Evolutionary conservation across 1,140 invertebrate species (phyloP), one percentile per base, ranked within the genome.

Genomic region (Drosophila mojavensis): DNA sequence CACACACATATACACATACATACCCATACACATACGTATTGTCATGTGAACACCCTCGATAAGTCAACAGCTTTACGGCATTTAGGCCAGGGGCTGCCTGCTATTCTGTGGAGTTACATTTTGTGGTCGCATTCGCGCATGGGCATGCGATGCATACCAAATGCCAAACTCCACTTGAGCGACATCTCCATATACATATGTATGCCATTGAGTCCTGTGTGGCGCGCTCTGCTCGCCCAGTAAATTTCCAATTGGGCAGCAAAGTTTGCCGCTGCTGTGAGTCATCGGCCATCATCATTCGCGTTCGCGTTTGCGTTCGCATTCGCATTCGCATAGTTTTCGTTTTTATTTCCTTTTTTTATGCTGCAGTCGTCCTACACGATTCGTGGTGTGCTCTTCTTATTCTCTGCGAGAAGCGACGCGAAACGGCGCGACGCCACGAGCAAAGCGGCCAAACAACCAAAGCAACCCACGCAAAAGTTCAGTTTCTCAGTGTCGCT

Each of bases 401-500:
- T 64, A 53, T 58, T 62, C 65, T 74, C 45, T 45, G 24, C 41
- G 33, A 47, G 15, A 45, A n/a, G 13, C 66, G 28, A 64, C 56
- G 13, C 15, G 24, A 5, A 28, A 30, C 53, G 50, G 39, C 28
- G 41, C 15, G 33, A 50, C 71, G 48, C 15, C n/a, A 17, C 43
- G 15, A 17, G 36, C 60, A 50, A 30, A 65, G 63, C 64, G 61
- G 66, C 81, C 73, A 71, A 43, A 76, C 69, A 81, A 45, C 45
- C 64, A 66, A 45, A 58, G 36, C 75, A 74, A 60, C 75, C 75
- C 75, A 78, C 75, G 75, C 78, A 88, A 82, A 39, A 85, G 58
- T 88, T 79, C 73, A 84, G 82, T 85, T 59, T 76, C 81, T 78
- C 76, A 75, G 67, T 71, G 62, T 75, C 63, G 67, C 48, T 70